Evolutionary conservation across 37 sponge, comb jelly and placozoan species (phyloP).

Genomic region (Spongilla lacustris): DNA sequence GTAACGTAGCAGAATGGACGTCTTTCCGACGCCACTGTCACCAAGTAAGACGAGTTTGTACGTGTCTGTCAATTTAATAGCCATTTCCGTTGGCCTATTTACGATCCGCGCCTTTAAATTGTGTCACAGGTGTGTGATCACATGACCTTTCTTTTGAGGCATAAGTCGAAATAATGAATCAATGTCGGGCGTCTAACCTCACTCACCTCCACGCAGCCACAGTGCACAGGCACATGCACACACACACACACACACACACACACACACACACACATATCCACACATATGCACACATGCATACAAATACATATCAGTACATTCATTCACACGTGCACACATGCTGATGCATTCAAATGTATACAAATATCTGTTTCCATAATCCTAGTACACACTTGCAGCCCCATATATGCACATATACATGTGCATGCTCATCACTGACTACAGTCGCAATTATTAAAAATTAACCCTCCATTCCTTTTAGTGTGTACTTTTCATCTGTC

Average conservation of each 20-base stretch:
- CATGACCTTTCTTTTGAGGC: not conserved
- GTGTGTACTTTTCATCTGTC: no score
- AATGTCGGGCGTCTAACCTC: not conserved
- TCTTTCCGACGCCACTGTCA: conserved; percentile 84
- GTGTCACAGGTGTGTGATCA: not conserved
- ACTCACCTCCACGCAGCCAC: not conserved
- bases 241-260: not conserved
- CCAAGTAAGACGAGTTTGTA: conserved; percentile 81
- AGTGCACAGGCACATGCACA: not conserved
- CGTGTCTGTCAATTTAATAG: not conserved
- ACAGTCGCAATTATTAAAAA: no score
- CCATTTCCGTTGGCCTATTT: not conserved
- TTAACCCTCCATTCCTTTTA: no score
- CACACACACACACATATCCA: not conserved
- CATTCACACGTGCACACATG: no score
- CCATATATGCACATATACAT: no score
- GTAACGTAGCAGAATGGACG: conserved; percentile 80
- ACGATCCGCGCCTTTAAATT: no score
- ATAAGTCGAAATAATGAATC: not conserved
- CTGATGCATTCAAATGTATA: no score
- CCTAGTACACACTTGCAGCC: no score
- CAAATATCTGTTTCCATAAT: no score
- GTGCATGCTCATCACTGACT: no score
- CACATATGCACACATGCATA: not conserved
- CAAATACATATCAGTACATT: not conserved